Evolutionary conservation across 2,113 vertebrate genomes (phyloP).

Genomic region (Brachyistius frenatus): DNA sequence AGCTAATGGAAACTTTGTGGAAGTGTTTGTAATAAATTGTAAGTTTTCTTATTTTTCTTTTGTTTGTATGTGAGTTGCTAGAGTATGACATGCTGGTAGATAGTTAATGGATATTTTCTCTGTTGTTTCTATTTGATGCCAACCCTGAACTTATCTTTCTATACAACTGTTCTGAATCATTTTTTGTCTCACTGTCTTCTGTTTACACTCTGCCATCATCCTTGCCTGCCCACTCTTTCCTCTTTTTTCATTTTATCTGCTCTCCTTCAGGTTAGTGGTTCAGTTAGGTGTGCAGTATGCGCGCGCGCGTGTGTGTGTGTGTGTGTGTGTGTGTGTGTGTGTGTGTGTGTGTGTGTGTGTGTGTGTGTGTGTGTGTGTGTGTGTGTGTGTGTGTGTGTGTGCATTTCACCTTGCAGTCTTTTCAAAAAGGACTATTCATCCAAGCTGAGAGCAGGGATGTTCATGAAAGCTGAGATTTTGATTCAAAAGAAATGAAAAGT

Average conservation of each 20-base stretch:
- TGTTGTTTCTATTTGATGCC: neutral
- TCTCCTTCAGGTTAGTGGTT: slow-evolving; percentile 58
- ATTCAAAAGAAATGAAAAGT: slow-evolving; percentile 54
- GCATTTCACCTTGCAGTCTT: slow-evolving; percentile 70
- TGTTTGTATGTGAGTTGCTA: neutral
- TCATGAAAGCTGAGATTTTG: slow-evolving; percentile 56
- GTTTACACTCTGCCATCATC: slow-evolving; percentile 42
- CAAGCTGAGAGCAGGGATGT: slow-evolving; percentile 45
- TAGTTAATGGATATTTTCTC: neutral
- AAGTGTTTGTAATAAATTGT: neutral
- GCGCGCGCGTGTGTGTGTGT: no score
- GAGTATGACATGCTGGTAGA: neutral
- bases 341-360: no score
- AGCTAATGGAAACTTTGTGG: slow-evolving; percentile 8
- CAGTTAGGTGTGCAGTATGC: slow-evolving; percentile 34
- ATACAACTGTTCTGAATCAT: slow-evolving; percentile 9
- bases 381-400: neutral
- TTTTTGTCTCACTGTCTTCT: slow-evolving; percentile 30
- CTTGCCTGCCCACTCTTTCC: slow-evolving; percentile 49
- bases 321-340: no score
- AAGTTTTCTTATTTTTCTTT: neutral
- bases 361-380: no score
- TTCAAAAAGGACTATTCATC: slow-evolving; percentile 67
- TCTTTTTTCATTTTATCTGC: slow-evolving; percentile 36
- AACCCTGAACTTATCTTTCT: slow-evolving; percentile 34